Evolutionary conservation across 2,888 invertebrate genomes (phyloP).

Genomic region (Eristalis tenax): DNA sequence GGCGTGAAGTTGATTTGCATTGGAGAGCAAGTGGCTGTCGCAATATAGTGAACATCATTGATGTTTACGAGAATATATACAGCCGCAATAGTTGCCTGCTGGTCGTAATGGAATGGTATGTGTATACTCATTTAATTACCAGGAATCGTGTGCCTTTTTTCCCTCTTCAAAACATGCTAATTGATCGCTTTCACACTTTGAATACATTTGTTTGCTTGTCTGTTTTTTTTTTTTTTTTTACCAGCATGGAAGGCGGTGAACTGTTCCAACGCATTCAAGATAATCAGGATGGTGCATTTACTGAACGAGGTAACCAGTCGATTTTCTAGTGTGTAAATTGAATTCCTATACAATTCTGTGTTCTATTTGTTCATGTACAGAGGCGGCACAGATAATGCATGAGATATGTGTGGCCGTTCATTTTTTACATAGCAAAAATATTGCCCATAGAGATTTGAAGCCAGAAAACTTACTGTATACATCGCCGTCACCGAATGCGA

Average conservation of each 20-base stretch:
- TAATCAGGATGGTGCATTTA: slow-evolving; percentile 94
- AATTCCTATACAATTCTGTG: background rate
- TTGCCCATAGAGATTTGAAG: slow-evolving; percentile 98
- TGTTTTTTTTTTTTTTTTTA: slow-evolving; percentile 6
- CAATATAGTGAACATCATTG: slow-evolving; percentile 94
- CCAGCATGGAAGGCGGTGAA: slow-evolving; percentile 98
- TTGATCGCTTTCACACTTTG: background rate
- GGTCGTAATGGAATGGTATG: slow-evolving; percentile 99
- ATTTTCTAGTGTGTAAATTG: background rate
- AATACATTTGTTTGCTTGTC: background rate
- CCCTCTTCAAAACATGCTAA: background rate
- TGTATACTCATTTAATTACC: background rate
- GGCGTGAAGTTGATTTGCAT: slow-evolving; percentile 97
- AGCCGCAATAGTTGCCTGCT: slow-evolving; percentile 94
- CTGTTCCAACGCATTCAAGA: slow-evolving; percentile 98
- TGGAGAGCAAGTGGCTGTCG: slow-evolving; percentile 95
- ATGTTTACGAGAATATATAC: slow-evolving; percentile 98
- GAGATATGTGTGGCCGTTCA: slow-evolving; percentile 97
- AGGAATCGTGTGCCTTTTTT: background rate
- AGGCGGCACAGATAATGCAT: slow-evolving; percentile 96
- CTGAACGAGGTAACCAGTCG: slow-evolving; percentile 86
- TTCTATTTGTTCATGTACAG: slow-evolving; percentile 81
- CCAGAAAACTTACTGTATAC: slow-evolving; percentile 98
- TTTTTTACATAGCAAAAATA: slow-evolving; percentile 95
- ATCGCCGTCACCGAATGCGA: slow-evolving; percentile 87